Evolutionary conservation across 2,888 invertebrate genomes (phyloP).

Genomic region (Craniophora ligustri): DNA sequence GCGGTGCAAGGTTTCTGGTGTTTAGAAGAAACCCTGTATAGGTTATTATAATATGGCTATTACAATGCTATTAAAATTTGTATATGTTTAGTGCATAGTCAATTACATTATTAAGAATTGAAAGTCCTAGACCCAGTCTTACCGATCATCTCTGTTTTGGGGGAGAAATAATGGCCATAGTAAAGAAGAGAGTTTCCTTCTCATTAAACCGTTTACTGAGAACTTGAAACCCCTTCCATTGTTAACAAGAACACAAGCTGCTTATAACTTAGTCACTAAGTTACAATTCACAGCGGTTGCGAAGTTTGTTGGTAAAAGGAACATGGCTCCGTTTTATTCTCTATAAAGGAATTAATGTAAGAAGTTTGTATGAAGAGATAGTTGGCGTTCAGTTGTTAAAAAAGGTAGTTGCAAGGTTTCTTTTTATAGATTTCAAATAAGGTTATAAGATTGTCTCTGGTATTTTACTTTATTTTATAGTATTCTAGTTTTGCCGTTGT

Average conservation of each 20-base stretch:
- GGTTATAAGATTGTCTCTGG: too few relatives aligned
- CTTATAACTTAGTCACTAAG: slow-evolving; percentile 18
- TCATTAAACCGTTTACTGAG: slow-evolving; percentile 1
- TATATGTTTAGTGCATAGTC: too few relatives aligned
- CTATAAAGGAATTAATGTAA: neutral
- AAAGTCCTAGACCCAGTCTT: neutral
- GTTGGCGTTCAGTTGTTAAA: neutral
- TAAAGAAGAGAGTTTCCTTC: neutral
- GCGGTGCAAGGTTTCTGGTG: too few relatives aligned
- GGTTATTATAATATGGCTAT: too few relatives aligned
- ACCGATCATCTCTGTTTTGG: neutral
- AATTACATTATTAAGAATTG: too few relatives aligned
- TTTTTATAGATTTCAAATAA: too few relatives aligned
- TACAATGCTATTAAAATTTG: too few relatives aligned
- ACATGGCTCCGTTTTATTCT: neutral
- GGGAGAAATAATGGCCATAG: neutral
- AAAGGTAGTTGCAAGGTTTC: too few relatives aligned
- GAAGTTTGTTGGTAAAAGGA: neutral
- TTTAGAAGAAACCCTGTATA: too few relatives aligned
- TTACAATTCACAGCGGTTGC: slow-evolving; percentile 9
- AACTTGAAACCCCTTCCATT: slow-evolving; percentile 13
- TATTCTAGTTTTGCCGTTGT: too few relatives aligned
- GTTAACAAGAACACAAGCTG: slow-evolving; percentile 6
- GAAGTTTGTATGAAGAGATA: neutral
- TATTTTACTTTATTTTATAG: too few relatives aligned